A percentile compares a stretch with the other conserved stretches of the same genome.
Conservation (phyloP, 1,140 invertebrate species). For the Drosophila elegans region DNA sequence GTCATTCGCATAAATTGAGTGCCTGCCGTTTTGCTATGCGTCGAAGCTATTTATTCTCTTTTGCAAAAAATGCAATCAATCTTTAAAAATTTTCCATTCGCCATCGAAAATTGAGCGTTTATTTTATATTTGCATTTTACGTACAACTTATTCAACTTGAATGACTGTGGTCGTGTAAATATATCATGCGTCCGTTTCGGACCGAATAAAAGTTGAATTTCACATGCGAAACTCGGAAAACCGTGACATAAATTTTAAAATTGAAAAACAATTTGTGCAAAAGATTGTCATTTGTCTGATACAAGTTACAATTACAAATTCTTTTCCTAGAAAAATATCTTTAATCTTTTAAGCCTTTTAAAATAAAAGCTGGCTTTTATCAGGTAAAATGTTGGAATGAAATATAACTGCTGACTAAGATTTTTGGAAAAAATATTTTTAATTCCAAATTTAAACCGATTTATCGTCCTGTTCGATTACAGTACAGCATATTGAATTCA, state of each 20-base stretch:
- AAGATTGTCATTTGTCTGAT: background rate
- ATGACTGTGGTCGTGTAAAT: slow-evolving; percentile 37
- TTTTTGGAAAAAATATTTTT: no score
- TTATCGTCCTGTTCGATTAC: background rate
- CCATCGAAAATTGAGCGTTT: slow-evolving; percentile 12
- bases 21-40: background rate
- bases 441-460: no score
- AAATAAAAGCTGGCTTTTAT: no score
- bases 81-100: slow-evolving; percentile 41
- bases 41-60: slow-evolving; percentile 20
- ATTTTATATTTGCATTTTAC: slow-evolving; percentile 16
- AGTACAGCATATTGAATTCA: background rate
- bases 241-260: background rate
- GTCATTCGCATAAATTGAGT: slow-evolving; percentile 45
- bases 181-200: slow-evolving; percentile 19
- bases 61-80: slow-evolving; percentile 47
- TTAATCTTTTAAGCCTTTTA: no score
- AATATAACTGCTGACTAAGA: no score
- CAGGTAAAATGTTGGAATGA: no score
- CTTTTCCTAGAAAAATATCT: no score
- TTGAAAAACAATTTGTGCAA: background rate
- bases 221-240: background rate
- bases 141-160: slow-evolving; percentile 29
- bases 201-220: background rate
- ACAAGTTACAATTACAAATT: no score